These are phyloP conservation scores for Cistogaster globosa DNA, from an alignment of 2,888 invertebrate species.

Conservation along the genomic window DNA sequence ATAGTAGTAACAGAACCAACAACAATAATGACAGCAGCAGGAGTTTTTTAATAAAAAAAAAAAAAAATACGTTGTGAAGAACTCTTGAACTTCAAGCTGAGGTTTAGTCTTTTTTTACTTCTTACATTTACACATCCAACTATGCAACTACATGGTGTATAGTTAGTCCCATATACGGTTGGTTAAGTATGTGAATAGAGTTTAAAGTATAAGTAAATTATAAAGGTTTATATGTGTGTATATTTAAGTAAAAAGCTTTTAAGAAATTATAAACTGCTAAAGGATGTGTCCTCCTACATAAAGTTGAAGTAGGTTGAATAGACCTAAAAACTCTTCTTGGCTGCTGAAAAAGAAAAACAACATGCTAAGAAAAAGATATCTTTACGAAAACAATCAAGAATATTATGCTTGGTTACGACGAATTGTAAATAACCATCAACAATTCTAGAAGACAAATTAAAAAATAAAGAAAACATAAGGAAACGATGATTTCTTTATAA, in stretches of 20 bases:
- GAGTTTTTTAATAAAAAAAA: constrained; percentile 18
- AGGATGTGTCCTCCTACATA: constrained; percentile 65
- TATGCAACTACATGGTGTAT: not conserved
- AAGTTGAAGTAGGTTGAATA: constrained; percentile 62
- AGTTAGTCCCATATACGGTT: constrained; percentile 38
- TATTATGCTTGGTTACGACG: not conserved
- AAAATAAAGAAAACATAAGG: not conserved
- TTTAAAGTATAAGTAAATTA: not conserved
- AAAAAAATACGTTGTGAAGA: constrained; percentile 54
- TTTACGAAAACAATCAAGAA: not conserved
- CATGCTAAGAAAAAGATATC: not conserved
- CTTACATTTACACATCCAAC: constrained; percentile 8
- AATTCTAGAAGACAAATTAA: not conserved
- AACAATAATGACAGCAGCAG: constrained; percentile 37
- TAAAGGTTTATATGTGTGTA: not conserved
- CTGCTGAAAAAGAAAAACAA: constrained; percentile 10
- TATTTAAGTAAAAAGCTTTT: constrained; percentile 44
- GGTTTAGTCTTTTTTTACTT: constrained; percentile 64
- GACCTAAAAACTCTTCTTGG: constrained; percentile 52
- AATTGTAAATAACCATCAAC: not conserved
- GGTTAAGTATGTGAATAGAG: constrained; percentile 5
- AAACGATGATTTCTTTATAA: not conserved
- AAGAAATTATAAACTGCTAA: constrained; percentile 69
- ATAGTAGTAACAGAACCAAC: constrained; percentile 39
- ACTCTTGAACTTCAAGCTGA: constrained; percentile 71